phyloP scores from a whole-genome alignment of 2,888 invertebrate species.

The Amphimallon solstitiale region DNA sequence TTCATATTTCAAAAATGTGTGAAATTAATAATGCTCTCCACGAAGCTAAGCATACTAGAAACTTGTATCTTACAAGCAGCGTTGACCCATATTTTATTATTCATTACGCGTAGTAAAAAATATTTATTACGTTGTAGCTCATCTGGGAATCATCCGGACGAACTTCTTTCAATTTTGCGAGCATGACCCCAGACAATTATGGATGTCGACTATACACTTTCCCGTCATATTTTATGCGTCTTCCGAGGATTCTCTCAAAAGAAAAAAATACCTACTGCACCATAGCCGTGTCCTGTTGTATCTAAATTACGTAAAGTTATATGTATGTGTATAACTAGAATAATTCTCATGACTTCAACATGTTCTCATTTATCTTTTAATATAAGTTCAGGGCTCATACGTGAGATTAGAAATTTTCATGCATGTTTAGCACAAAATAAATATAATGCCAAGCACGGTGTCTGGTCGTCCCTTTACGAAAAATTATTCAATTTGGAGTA shows the following conservation, averaged over 20 bases:
- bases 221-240: not conserved
- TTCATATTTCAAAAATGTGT: not conserved
- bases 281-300: too few relatives aligned
- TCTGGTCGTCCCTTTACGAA: slow-evolving; percentile 1
- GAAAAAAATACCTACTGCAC: not conserved
- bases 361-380: not conserved
- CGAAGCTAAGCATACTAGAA: not conserved
- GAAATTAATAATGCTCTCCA: slow-evolving; percentile 3
- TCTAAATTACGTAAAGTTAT: too few relatives aligned
- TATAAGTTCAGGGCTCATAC: not conserved
- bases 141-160: slow-evolving; percentile 3
- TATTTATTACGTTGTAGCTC: slow-evolving; percentile 18
- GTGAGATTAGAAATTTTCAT: slow-evolving; percentile 10
- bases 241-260: not conserved
- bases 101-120: slow-evolving; percentile 18
- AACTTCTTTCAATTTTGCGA: slow-evolving; percentile 19
- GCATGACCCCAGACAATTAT: slow-evolving; percentile 4
- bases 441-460: slow-evolving; percentile 14
- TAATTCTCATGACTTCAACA: too few relatives aligned
- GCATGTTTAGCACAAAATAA: slow-evolving; percentile 17
- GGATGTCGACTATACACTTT: not conserved
- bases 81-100: slow-evolving; percentile 23
- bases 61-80: not conserved
- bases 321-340: too few relatives aligned
- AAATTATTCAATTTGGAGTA: slow-evolving; percentile 14